phyloP scores from a whole-genome alignment of 2,113 vertebrate genomes.

The Anthoscopus minutus region DNA sequence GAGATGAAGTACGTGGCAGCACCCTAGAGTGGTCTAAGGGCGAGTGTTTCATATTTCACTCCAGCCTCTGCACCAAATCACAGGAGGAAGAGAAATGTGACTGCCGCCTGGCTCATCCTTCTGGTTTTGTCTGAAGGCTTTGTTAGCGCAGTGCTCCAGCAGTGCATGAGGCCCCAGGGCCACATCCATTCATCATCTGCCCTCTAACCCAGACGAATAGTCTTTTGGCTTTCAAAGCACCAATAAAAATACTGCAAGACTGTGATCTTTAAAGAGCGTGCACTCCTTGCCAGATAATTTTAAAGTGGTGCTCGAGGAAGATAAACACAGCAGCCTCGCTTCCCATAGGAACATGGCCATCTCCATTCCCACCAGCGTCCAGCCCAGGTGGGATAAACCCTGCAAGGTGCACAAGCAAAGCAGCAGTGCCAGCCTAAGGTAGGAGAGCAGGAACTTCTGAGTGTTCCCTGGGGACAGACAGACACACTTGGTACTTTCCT shows the following conservation, averaged over 20 bases:
- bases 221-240: constrained; percentile 40
- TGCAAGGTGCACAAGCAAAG: not conserved
- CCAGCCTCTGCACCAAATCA: not conserved
- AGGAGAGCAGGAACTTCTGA: not conserved
- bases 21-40: not conserved
- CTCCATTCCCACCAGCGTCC: not conserved
- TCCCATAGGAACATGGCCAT: not conserved
- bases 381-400: not conserved
- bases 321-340: not conserved
- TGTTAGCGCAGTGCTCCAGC: not conserved
- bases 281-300: not conserved
- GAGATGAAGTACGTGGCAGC: accelerated
- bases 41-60: not conserved
- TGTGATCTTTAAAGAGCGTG: not conserved
- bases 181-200: not conserved
- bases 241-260: not conserved
- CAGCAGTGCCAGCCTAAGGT: not conserved
- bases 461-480: not conserved
- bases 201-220: not conserved
- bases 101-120: not conserved
- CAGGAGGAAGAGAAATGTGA: not conserved
- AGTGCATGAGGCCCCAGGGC: not conserved
- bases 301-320: not conserved
- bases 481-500: not conserved
- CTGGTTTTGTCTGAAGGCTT: not conserved